phyloP scores from a whole-genome alignment of 2,113 vertebrate species.

The Lota lota region DNA sequence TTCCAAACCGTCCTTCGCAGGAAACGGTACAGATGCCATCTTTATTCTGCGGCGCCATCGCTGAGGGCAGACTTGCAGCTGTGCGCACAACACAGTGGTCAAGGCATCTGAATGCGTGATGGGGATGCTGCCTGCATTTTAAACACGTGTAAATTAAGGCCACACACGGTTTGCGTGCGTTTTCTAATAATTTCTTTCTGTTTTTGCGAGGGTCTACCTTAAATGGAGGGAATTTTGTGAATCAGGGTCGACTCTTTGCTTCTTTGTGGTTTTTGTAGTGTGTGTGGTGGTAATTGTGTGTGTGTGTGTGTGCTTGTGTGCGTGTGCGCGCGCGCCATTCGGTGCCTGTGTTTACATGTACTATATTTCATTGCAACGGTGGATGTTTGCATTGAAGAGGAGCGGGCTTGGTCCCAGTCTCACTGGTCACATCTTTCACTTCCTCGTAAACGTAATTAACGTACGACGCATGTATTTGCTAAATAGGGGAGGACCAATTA shows the following conservation, averaged over 20 bases:
- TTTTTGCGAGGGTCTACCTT: no score
- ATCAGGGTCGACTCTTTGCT: slow-evolving; percentile 57
- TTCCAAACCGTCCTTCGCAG: no score
- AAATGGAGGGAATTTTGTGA: no score
- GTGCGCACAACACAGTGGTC: no score
- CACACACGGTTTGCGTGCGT: no score
- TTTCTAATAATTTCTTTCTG: no score
- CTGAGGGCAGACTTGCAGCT: no score
- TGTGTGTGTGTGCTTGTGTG: not conserved
- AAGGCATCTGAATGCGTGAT: no score
- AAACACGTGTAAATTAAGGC: no score
- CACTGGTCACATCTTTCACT: not conserved
- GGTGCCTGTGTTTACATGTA: not conserved
- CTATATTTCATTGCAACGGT: not conserved
- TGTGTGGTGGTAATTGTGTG: slow-evolving; percentile 30
- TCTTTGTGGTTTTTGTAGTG: slow-evolving; percentile 83
- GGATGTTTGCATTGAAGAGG: not conserved
- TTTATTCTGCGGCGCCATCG: no score
- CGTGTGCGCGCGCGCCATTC: not conserved
- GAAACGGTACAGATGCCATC: no score
- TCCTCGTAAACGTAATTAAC: slow-evolving; percentile 41
- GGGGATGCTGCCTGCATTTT: no score
- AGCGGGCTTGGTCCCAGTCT: not conserved
- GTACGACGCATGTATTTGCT: slow-evolving; percentile 55
- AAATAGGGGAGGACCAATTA: slow-evolving; percentile 65